Evolutionary conservation across 2,888 invertebrate genomes (phyloP), one percentile per base, ranked within the genome.

Genomic region (Dolichopus griseipennis): DNA sequence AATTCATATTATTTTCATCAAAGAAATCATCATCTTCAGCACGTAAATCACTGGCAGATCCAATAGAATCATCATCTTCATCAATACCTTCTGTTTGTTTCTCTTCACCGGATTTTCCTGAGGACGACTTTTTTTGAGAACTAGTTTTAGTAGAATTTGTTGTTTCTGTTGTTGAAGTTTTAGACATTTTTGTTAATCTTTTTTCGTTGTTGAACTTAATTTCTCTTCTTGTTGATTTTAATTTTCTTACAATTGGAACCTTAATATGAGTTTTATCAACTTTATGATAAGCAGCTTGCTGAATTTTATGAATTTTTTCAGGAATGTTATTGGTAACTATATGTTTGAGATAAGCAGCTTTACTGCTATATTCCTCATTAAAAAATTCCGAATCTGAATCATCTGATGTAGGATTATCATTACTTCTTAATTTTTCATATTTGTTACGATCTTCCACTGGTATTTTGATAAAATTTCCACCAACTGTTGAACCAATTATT

Each of bases 361-460:
- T 81, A 18, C 77, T 77, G 68, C 71, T 68, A 20, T 74, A 75
- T 68, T 79, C 78, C 69, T 81, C 81, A 70, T 80, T 79, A 70
- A 79, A 81, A 68, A 76, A 76, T 71, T 82, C 82, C 61, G 84
- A 84, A 69, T 80, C 81, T 64, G 84, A 85, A 74, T 85, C 85
- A 73, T 85, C 85, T 69, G 81, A 85, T 63, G 85, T 86, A 33
- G 78, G 78, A 65, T 84, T 78, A 71, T 87, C 87, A 72, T 85
- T 86, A 75, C 85, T 86, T 2, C 87, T 85, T 65, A 92, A 80
- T 77, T 91, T 91, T 75, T 90, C 90, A 76, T 91, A 92, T 75
- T 90, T 90, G 22, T 90, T 89, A 41, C 90, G 84, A 77, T 90
- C 89, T 74, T 90, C 89, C 6, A 87, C 73, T 0, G 89, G 89